These are phyloP conservation scores for Rattus norvegicus DNA, from an alignment of 2,113 vertebrate species.

Conservation along the genomic window GRCr8 NC_086027.1:42636001-42636500, in stretches of 20 bases:
- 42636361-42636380: neutral
- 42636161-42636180: neutral
- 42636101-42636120: neutral
- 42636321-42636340: neutral
- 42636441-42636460: neutral
- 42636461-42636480: neutral
- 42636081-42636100: neutral
- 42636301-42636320: neutral
- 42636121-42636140: neutral
- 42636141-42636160: neutral
- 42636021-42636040: neutral
- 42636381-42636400: neutral
- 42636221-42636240: neutral
- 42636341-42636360: neutral
- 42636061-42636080: neutral
- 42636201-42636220: neutral
- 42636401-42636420: neutral
- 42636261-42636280: neutral
- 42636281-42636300: neutral
- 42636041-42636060: neutral
- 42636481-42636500: neutral
- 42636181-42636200: neutral
- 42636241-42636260: too few relatives aligned
- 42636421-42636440: slow-evolving; percentile 11
- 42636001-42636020: neutral